These are phyloP conservation scores for Sylvietta virens DNA, from an alignment of 2,113 vertebrate genomes.

Conservation along the genomic window DNA sequence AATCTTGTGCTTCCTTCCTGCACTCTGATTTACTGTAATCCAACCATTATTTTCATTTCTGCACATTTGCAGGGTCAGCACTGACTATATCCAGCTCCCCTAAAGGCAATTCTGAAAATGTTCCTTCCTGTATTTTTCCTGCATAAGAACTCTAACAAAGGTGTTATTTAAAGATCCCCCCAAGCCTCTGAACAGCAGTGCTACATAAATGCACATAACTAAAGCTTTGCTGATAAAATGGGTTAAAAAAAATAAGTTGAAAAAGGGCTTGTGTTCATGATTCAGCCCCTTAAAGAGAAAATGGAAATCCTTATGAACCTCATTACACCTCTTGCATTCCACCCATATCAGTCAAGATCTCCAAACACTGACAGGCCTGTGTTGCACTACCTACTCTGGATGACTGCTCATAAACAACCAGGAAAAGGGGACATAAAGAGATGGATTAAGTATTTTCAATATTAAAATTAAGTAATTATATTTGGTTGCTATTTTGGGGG, in stretches of 20 bases:
- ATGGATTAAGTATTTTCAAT: background rate
- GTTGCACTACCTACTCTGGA: background rate
- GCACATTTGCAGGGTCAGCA: conserved; percentile 57
- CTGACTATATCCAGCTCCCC: conserved; percentile 39
- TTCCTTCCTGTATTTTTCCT: conserved; percentile 40
- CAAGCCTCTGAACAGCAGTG: background rate
- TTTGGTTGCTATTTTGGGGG: background rate
- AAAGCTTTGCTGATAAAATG: background rate
- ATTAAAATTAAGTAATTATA: background rate
- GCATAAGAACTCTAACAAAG: conserved; percentile 11
- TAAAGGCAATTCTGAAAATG: conserved; percentile 22
- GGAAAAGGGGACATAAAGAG: background rate
- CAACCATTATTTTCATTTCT: conserved; percentile 33
- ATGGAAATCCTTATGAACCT: background rate
- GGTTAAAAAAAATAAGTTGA: accelerated
- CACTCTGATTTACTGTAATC: conserved; percentile 40
- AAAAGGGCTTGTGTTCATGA: background rate
- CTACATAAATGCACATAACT: background rate
- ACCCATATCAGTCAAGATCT: background rate
- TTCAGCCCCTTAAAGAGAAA: background rate
- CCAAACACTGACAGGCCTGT: background rate
- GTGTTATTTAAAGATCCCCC: conserved; percentile 49
- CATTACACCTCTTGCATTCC: background rate
- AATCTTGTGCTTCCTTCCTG: conserved; percentile 30
- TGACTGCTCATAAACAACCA: background rate